phyloP scores from a whole-genome alignment of 1,140 invertebrate genomes.

The Lasaia peninsularis region DNA sequence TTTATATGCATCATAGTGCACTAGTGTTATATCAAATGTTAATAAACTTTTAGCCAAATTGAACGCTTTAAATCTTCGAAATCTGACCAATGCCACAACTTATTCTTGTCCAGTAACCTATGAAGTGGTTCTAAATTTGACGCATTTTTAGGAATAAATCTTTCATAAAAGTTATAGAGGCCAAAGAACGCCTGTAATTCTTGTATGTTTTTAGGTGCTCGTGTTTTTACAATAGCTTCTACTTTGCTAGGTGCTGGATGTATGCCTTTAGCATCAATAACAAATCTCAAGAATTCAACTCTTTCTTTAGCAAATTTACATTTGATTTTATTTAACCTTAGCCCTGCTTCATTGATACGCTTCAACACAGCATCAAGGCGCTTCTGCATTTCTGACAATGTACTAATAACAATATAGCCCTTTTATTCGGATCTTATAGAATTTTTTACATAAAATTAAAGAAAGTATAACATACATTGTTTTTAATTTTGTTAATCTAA shows the following conservation, averaged over 20 bases:
- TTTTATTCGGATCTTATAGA: too few relatives aligned
- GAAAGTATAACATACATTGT: too few relatives aligned
- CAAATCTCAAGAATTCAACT: slow-evolving; percentile 47
- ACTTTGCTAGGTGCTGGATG: slow-evolving; percentile 40
- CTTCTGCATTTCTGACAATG: slow-evolving; percentile 27
- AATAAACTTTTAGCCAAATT: slow-evolving; percentile 39
- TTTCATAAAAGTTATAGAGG: slow-evolving; percentile 51
- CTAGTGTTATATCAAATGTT: slow-evolving; percentile 38
- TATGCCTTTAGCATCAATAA: slow-evolving; percentile 39
- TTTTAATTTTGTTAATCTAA: too few relatives aligned
- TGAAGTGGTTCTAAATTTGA: slow-evolving; percentile 23
- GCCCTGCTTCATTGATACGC: slow-evolving; percentile 33
- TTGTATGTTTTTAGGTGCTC: slow-evolving; percentile 46
- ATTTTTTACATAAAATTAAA: too few relatives aligned
- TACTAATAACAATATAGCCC: too few relatives aligned
- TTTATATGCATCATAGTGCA: slow-evolving; percentile 43
- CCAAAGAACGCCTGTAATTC: slow-evolving; percentile 56
- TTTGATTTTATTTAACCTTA: slow-evolving; percentile 44
- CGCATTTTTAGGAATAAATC: slow-evolving; percentile 48
- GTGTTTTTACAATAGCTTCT: slow-evolving; percentile 47
- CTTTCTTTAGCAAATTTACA: slow-evolving; percentile 38
- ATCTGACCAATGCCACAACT: slow-evolving; percentile 40
- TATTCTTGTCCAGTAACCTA: slow-evolving; percentile 16
- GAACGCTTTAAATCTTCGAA: slow-evolving; percentile 37
- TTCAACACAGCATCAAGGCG: slow-evolving; percentile 26